phyloP scores from a whole-genome alignment of 2,888 invertebrate species.

The Dynastes tityus region DNA sequence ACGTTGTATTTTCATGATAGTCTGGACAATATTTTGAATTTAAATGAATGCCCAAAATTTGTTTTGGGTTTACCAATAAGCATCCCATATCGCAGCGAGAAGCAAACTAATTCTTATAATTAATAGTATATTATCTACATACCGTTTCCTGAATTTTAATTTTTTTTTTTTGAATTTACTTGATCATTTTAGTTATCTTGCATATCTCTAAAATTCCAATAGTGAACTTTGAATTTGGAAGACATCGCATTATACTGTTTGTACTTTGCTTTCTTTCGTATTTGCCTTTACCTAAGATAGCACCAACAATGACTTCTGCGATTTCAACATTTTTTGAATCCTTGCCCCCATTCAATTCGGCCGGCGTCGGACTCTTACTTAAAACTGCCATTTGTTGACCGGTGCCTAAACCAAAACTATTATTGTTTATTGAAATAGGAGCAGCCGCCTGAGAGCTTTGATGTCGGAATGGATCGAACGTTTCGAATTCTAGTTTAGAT shows the following conservation, averaged over 20 bases:
- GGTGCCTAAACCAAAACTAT: slow-evolving; percentile 90
- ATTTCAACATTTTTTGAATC: slow-evolving; percentile 95
- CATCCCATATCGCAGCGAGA: too few relatives aligned
- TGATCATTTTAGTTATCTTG: too few relatives aligned
- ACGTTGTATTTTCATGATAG: too few relatives aligned
- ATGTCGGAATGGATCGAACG: slow-evolving; percentile 83
- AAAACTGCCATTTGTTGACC: slow-evolving; percentile 82
- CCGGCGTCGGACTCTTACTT: slow-evolving; percentile 88
- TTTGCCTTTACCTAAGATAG: slow-evolving; percentile 85
- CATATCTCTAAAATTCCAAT: not conserved
- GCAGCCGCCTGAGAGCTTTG: slow-evolving; percentile 82
- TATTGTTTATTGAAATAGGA: slow-evolving; percentile 87
- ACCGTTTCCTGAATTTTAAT: too few relatives aligned
- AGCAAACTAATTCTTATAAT: too few relatives aligned
- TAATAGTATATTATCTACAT: too few relatives aligned
- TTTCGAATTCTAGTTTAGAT: slow-evolving; percentile 81
- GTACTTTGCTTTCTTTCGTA: not conserved
- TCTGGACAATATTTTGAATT: too few relatives aligned
- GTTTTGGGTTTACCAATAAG: too few relatives aligned
- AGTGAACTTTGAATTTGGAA: not conserved
- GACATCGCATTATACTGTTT: not conserved
- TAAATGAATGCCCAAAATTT: too few relatives aligned
- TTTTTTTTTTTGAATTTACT: too few relatives aligned
- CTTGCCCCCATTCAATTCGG: slow-evolving; percentile 80
- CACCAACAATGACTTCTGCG: slow-evolving; percentile 96